Conservation (phyloP, 2,113 vertebrate genomes). For the Poicephalus gulielmi region DNA sequence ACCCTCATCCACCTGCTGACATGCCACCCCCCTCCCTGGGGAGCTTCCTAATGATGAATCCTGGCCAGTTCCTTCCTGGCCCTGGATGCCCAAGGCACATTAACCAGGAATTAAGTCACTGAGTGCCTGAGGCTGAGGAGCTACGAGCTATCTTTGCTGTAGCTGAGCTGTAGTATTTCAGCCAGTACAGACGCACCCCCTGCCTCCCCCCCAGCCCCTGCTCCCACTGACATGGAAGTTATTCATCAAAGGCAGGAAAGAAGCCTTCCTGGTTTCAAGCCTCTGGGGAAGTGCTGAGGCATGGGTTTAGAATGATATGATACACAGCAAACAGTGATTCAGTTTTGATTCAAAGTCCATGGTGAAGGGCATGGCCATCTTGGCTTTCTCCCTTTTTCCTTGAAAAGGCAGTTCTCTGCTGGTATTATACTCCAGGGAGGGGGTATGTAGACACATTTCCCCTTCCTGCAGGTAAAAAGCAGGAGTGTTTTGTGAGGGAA, state of each 20-base stretch:
- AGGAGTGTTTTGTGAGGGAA: background rate
- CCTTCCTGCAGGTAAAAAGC: background rate
- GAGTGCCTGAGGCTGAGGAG: background rate
- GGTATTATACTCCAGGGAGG: background rate
- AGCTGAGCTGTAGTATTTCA: background rate
- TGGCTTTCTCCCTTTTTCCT: background rate
- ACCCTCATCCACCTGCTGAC: accelerated
- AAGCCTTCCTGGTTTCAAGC: background rate
- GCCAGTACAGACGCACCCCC: background rate
- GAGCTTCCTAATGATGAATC: background rate
- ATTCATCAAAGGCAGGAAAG: constrained; percentile 10
- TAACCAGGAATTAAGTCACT: background rate
- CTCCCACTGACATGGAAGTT: background rate
- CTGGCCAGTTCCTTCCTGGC: background rate
- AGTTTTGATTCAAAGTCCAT: background rate
- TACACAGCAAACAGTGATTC: constrained; percentile 4
- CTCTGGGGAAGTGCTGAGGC: background rate
- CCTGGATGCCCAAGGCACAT: background rate
- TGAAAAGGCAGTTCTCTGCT: background rate
- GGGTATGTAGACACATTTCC: background rate
- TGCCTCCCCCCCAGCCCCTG: background rate
- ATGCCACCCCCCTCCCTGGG: background rate
- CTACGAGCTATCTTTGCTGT: background rate
- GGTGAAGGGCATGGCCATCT: background rate
- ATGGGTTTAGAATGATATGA: background rate